Evolutionary conservation across 2,113 vertebrate species (phyloP).

Genomic region (Anser brachyrhynchus): DNA sequence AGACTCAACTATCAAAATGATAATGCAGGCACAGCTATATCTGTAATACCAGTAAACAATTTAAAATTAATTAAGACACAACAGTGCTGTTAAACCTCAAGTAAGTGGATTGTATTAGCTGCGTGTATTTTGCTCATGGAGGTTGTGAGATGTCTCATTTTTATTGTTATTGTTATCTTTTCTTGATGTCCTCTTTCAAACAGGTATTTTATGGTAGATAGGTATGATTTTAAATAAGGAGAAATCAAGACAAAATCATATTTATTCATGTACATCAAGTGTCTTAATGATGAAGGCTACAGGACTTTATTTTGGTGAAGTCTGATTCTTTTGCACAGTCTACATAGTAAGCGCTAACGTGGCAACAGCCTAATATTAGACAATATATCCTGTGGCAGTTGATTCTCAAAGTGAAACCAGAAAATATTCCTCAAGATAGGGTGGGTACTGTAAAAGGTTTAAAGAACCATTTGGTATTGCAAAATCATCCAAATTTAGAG

Average conservation of each 20-base stretch:
- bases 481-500: constrained; percentile 7
- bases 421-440: not conserved
- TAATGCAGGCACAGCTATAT: not conserved
- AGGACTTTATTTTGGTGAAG: not conserved
- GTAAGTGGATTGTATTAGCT: not conserved
- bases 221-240: not conserved
- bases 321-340: not conserved
- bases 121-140: not conserved
- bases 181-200: not conserved
- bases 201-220: not conserved
- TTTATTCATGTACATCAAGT: not conserved
- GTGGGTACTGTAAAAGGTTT: not conserved
- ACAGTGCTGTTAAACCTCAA: not conserved
- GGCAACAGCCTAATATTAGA: not conserved
- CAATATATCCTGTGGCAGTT: not conserved
- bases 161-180: not conserved
- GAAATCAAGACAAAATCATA: not conserved
- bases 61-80: not conserved
- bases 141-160: not conserved
- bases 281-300: not conserved
- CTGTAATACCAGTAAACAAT: not conserved
- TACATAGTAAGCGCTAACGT: not conserved
- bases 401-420: not conserved
- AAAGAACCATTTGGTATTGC: not conserved
- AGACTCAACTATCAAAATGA: not conserved